Percentiles rank a stretch among this genome's conserved stretches.
Evolutionary conservation across 1,140 invertebrate species (phyloP).

Genomic region (Dendrolimus kikuchii): DNA sequence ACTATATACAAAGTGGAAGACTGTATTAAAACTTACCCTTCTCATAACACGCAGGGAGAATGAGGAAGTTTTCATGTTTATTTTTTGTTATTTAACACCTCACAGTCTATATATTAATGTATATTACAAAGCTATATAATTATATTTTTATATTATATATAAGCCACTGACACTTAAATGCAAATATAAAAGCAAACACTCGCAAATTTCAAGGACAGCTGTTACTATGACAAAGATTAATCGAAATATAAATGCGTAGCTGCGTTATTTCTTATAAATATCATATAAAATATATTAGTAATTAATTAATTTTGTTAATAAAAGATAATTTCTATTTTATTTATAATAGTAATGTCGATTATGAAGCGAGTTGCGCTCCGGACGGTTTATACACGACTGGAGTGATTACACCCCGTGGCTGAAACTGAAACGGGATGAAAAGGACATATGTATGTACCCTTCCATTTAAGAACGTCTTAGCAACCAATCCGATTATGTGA

Average conservation of each 20-base stretch:
- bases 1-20: constrained; percentile 1
- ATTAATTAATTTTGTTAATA: constrained; percentile 23
- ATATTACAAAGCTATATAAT: not conserved
- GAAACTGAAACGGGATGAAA: constrained; percentile 57
- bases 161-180: constrained; percentile 6
- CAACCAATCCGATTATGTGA: constrained; percentile 5
- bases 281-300: constrained; percentile 24
- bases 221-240: no score
- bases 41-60: constrained; percentile 84
- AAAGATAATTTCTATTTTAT: constrained; percentile 15
- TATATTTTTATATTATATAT: no score
- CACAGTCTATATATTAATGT: constrained; percentile 17
- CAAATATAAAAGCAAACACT: constrained; percentile 6
- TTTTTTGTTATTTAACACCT: constrained; percentile 30
- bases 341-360: constrained; percentile 18
- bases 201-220: constrained; percentile 13
- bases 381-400: constrained; percentile 60
- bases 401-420: constrained; percentile 41
- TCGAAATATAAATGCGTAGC: no score
- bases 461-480: constrained; percentile 22
- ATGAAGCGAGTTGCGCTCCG: constrained; percentile 42
- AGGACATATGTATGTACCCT: constrained; percentile 38
- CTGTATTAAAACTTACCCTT: constrained; percentile 74
- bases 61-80: constrained; percentile 83
- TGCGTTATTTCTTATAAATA: constrained; percentile 2